Base-by-base conservation (phyloP, 2,797 vertebrate species). In the Podarcis siculus region DNA sequence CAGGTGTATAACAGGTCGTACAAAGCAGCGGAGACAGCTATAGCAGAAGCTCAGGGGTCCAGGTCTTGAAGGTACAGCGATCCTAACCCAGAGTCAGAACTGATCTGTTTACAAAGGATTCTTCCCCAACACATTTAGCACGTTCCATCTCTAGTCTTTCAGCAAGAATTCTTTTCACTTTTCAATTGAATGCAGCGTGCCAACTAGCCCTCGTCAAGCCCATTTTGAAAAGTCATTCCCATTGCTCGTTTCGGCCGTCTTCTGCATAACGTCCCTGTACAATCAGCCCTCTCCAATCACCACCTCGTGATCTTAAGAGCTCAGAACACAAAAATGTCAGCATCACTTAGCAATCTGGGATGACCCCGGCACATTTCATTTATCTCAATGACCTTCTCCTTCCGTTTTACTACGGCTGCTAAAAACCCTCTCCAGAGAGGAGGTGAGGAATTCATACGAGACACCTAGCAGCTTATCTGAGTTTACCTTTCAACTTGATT, bases 401-500 rank as follows among this genome's bases (percentile, higher is more conserved):
- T 13, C 61, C 71, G 82, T 86, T 78, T 87, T 69, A 91, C 61
- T 37, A 72, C 23, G 35, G 39, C 80, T 85, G 83, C 82, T 89
- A 87, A 79, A n/a, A 49, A 85, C 79, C 84, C 49, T 85, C 86
- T 91, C 82, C 35, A 82, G 78, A 86, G 85, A 90, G 89, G 81
- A 93, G 73, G 76, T 90, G 67, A 92, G 77, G 55, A 91, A 55
- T 91, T 83, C 89, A 85, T 45, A 86, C 30, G 79, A 94, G 82
- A 88, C 89, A 87, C 86, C 3, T 86, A 80, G 5, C 67, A 85
- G 66, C 82, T 94, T 91, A 90, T 66, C 86, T 90, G 93, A 92
- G 85, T 85, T 86, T 37, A 91, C 55, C 30, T 88, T 94, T 95
- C 89, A 94, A 80, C 37, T 88, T 90, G 39, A 95, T 90, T 95